Base-by-base conservation (phyloP, 2,113 vertebrate genomes). In the Gasterosteus nipponicus region DNA sequence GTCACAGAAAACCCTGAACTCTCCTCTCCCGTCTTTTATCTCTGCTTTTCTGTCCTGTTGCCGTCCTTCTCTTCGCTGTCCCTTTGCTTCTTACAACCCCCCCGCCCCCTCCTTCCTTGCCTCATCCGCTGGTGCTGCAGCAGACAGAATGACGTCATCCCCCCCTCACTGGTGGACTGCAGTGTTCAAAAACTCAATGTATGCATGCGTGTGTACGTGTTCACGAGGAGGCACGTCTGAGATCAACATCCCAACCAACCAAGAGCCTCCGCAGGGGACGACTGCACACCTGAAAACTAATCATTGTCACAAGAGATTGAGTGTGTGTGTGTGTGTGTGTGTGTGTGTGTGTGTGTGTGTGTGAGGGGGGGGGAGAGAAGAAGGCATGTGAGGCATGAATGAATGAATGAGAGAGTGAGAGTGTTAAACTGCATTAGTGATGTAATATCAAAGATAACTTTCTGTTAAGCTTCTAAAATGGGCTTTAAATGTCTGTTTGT, bases 91-190 rank as follows among this genome's bases (percentile, higher is more conserved):
- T 70, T 77, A 63, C 18, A 4, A 39, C 14, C 53, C 64, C 9
- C 42, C 14, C 73, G 2, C 26, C 31, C 26, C 61, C 63, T 71
- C 64, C 39, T 49, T 22, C 1, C 53, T 72, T 38, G 80, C 82
- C 73, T 82, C 65, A 84, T 86, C 83, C 76, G 79, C 83, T 72
- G 80, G 63, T 72, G 87, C 91, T 89, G 92, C 93, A 90, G 92
- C 90, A 93, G 92, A 91, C 87, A 77, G 82, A 77, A 93, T 94
- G 92, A 94, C 93, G 91, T 94, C 93, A 92, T 94, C 35, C 93
- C 94, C 78, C 51, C 68, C 76, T 80, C 46, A 61, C 83, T 38
- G 44, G 73, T 81, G 82, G 86, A 92, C 91, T 92, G 93, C 92
- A 92, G 92, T 86, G 81, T 87, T 84, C 4, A 47, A 73, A 89